Conservation (phyloP, 2,113 vertebrate species). For the Pseudorasbora parva region DNA sequence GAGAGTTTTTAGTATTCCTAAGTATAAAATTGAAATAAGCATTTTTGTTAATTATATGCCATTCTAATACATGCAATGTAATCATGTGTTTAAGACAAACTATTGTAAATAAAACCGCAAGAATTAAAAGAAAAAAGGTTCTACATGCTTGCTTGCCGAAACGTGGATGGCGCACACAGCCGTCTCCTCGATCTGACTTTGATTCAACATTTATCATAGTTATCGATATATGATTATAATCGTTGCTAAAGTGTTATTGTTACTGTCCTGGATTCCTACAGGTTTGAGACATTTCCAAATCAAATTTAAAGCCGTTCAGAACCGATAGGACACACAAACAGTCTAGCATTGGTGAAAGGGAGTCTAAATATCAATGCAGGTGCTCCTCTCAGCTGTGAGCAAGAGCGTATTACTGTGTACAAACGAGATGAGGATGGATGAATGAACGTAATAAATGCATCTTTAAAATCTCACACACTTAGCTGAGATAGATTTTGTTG, state of each 20-base stretch:
- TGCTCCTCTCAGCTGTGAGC: constrained; percentile 33
- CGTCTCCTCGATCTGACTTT: constrained; percentile 45
- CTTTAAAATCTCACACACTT: constrained; percentile 43
- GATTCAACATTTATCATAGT: constrained; percentile 36
- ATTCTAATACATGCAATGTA: constrained; percentile 68
- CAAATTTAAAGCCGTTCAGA: constrained; percentile 29
- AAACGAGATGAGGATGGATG: background rate
- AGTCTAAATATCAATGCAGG: constrained; percentile 33
- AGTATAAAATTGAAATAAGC: constrained; percentile 63
- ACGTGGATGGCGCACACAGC: constrained; percentile 38
- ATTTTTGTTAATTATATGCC: constrained; percentile 71
- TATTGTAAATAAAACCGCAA: constrained; percentile 75
- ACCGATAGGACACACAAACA: background rate
- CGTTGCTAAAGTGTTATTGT: constrained; percentile 40
- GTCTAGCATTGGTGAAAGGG: constrained; percentile 20
- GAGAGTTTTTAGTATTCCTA: constrained; percentile 60
- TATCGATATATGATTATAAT: constrained; percentile 37
- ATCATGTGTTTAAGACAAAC: constrained; percentile 69
- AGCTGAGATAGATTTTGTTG: constrained; percentile 30
- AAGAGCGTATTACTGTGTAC: constrained; percentile 7
- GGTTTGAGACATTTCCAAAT: constrained; percentile 13
- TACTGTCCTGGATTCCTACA: constrained; percentile 22
- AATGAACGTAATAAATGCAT: constrained; percentile 15
- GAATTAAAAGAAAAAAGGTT: constrained; percentile 53
- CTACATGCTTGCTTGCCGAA: constrained; percentile 66